phyloP scores from a whole-genome alignment of 2,797 vertebrate genomes.

The Chelmon rostratus region DNA sequence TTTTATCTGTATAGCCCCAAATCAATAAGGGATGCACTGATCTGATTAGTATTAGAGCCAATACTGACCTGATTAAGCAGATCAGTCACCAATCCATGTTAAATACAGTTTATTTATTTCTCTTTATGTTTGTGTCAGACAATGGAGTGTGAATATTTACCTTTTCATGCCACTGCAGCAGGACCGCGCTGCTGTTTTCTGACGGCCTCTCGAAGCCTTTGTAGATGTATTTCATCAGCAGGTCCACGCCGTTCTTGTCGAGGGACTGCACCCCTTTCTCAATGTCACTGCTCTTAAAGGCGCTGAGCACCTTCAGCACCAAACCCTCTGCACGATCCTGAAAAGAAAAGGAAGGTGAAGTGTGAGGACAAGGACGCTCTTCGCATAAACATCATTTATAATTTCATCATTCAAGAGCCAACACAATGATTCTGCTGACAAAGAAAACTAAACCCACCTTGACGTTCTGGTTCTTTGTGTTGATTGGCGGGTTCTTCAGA shows the following conservation, averaged over 20 bases:
- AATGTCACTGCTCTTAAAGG: slow-evolving; percentile 97
- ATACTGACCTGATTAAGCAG: neutral
- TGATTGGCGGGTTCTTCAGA: slow-evolving; percentile 98
- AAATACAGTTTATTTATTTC: neutral
- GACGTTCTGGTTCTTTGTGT: slow-evolving; percentile 96
- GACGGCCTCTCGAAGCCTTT: slow-evolving; percentile 98
- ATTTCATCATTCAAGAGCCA: neutral
- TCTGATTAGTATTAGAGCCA: neutral
- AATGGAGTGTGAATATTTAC: slow-evolving; percentile 72
- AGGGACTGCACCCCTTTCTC: slow-evolving; percentile 97
- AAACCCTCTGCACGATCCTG: slow-evolving; percentile 96
- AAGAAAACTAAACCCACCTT: slow-evolving; percentile 86
- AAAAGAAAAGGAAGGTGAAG: neutral
- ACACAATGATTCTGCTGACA: too few species aligned
- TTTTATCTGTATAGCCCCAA: too few species aligned
- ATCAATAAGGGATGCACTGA: too few species aligned
- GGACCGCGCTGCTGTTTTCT: slow-evolving; percentile 96
- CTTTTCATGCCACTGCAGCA: slow-evolving; percentile 99
- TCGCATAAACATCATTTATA: neutral
- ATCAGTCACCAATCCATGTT: neutral
- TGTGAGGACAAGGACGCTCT: neutral
- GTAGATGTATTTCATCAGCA: slow-evolving; percentile 99
- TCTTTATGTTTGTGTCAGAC: neutral
- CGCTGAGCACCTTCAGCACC: slow-evolving; percentile 96
- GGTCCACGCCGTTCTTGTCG: slow-evolving; percentile 95